A percentile compares a stretch with the other conserved stretches of the same genome.
phyloP scores from a whole-genome alignment of 2,113 vertebrate species.

The Myxocyprinus asiaticus region DNA sequence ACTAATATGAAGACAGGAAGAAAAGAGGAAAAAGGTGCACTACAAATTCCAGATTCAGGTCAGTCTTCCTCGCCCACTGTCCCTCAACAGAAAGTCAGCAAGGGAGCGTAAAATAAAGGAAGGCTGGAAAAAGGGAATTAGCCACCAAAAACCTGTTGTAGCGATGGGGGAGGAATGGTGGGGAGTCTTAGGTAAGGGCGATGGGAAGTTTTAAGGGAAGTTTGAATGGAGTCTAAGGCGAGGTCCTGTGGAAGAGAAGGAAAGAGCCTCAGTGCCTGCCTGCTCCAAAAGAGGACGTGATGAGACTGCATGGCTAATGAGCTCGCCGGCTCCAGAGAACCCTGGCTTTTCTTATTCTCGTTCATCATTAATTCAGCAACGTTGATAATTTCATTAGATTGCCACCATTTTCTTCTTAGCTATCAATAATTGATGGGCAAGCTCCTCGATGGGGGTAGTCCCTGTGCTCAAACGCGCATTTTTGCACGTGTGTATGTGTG shows the following conservation, averaged over 20 bases:
- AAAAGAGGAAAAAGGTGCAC: constrained; percentile 47
- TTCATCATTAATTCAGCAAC: constrained; percentile 99
- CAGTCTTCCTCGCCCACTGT: constrained; percentile 54
- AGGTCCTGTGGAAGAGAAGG: constrained; percentile 71
- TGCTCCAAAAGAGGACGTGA: constrained; percentile 86
- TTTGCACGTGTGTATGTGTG: constrained; percentile 44
- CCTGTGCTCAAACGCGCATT: constrained; percentile 73
- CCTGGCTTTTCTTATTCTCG: constrained; percentile 90
- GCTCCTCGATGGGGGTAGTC: constrained; percentile 80
- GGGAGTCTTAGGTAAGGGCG: constrained; percentile 55
- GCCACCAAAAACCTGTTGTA: constrained; percentile 63
- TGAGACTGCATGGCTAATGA: constrained; percentile 95
- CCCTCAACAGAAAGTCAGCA: constrained; percentile 13
- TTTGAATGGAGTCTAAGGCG: constrained; percentile 88
- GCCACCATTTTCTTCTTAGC: constrained; percentile 58
- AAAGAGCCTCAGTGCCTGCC: constrained; percentile 78
- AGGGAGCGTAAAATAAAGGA: constrained; percentile 45
- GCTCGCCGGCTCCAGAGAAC: constrained; percentile 81
- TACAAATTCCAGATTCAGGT: constrained; percentile 52
- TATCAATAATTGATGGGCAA: constrained; percentile 95
- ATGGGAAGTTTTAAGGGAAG: constrained; percentile 59
- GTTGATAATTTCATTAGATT: constrained; percentile 99
- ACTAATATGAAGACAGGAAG: constrained; percentile 12
- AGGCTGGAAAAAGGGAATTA: constrained; percentile 51
- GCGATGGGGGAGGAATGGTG: constrained; percentile 5